Conservation (phyloP, 2,113 vertebrate genomes). For the Callospermophilus lateralis region DNA sequence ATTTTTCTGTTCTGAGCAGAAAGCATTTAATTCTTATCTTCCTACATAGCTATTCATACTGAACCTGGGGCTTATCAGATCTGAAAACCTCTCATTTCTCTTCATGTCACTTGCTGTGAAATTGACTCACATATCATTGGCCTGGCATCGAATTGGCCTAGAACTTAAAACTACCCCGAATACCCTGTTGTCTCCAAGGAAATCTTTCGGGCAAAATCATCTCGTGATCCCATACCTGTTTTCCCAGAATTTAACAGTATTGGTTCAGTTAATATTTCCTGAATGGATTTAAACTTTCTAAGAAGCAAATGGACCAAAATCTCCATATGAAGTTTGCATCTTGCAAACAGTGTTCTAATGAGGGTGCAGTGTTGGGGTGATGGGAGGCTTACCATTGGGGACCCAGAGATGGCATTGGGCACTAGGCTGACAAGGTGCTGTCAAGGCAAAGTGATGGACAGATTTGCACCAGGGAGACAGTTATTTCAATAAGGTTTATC, state of each 20-base stretch:
- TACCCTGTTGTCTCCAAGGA: neutral
- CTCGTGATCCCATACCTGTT: neutral
- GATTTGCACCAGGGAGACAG: neutral
- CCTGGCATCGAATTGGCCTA: neutral
- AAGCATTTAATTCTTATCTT: neutral
- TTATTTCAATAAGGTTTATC: constrained; percentile 69
- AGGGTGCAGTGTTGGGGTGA: no score
- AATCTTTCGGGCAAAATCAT: neutral
- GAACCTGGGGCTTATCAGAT: neutral
- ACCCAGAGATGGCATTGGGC: neutral
- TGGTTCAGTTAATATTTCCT: constrained; percentile 30
- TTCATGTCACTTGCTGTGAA: neutral
- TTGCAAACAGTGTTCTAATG: neutral
- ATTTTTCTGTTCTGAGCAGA: constrained; percentile 12
- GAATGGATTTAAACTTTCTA: constrained; percentile 14
- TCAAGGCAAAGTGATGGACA: constrained; percentile 50
- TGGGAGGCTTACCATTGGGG: neutral
- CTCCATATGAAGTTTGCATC: neutral
- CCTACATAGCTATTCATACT: neutral
- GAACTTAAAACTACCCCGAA: neutral
- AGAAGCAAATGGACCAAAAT: constrained; percentile 5
- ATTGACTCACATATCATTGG: neutral
- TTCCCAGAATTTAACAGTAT: neutral
- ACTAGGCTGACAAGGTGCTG: neutral
- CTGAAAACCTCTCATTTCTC: neutral